Percentiles rank a stretch among this genome's conserved stretches.
These are phyloP conservation scores for Caiman crocodilus DNA, from an alignment of 2,797 vertebrate species.

Conservation along the genomic window DNA sequence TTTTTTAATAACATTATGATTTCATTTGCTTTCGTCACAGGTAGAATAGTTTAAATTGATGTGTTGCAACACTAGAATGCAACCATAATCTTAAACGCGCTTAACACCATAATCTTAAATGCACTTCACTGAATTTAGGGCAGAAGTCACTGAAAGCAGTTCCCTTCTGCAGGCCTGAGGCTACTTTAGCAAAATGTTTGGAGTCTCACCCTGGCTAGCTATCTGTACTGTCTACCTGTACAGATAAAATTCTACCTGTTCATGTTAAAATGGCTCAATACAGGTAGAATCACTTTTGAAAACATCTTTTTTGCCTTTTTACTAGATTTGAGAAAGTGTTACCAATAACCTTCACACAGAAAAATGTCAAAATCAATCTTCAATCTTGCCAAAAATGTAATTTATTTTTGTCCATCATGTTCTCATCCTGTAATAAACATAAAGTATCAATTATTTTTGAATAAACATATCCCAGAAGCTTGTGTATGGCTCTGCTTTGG, in stretches of 20 bases:
- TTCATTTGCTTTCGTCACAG: conserved; percentile 2
- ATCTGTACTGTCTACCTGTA: background rate
- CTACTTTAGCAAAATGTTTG: background rate
- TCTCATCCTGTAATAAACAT: background rate
- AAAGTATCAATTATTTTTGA: background rate
- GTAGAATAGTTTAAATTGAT: background rate
- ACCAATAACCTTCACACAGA: background rate
- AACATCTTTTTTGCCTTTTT: background rate
- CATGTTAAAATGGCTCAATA: background rate
- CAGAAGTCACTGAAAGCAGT: conserved; percentile 11
- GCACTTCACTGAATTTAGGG: conserved; percentile 11
- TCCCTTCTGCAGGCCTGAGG: background rate
- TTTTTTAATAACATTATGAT: background rate
- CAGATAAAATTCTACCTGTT: fast-evolving
- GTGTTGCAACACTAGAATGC: conserved; percentile 30
- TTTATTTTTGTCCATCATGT: background rate
- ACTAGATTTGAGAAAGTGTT: background rate
- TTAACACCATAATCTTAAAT: background rate
- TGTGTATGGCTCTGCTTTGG: background rate
- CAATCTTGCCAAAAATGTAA: background rate
- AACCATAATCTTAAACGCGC: background rate
- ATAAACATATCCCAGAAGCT: background rate
- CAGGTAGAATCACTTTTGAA: background rate
- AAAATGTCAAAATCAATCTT: background rate
- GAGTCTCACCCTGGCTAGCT: background rate